Evolutionary conservation across 2,797 vertebrate genomes (phyloP), one percentile per base, ranked within the genome.

Genomic region (Leucoraja ocellata): DNA sequence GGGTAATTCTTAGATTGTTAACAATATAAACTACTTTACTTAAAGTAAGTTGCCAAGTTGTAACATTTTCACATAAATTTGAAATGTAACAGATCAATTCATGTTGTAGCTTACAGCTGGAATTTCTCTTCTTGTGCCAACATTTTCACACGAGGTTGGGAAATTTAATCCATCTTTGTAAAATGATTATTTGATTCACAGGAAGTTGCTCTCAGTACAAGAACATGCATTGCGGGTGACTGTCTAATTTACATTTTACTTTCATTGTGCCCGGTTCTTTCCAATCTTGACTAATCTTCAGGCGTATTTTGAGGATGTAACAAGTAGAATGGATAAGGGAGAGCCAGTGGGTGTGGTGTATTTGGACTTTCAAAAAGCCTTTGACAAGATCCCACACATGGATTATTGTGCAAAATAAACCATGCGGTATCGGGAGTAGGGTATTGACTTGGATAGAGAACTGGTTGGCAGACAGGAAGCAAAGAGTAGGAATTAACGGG

Each of bases 41-140:
- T 88, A 32, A 68, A 88, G 63, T 68, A 88, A 68, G n/a, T 88
- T 36, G n/a, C 61, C 84, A 88, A 88, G 68, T 21, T 88, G 25
- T 10, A n/a, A 84, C 11, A 84, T 83, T 23, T 81, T 58, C 32
- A 9, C 28, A n/a, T 10, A 54, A 9, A 6, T 86, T 65, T 65
- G 84, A 65, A 88, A 88, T 84, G 25, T 14, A 68, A 88, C 32
- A 86, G 63, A 63, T 65, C 28, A 88, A 36, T 68, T 88, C 16
- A 36, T 88, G n/a, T 58, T 25, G 39, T 11, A 10, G 10, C 36
- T 32, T 84, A 74, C n/a, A 68, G 6, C 6, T 36, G n/a, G n/a
- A 88, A 32, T 68, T 88, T 65, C 84, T 88, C n/a, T 16, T 88
- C n/a, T 88, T 21, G 6, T 88, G 61, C 84, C 63, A 68, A 68